These are phyloP conservation scores for Dicyrtomina minuta DNA, from an alignment of 2,888 invertebrate genomes.

Conservation along the genomic window DNA sequence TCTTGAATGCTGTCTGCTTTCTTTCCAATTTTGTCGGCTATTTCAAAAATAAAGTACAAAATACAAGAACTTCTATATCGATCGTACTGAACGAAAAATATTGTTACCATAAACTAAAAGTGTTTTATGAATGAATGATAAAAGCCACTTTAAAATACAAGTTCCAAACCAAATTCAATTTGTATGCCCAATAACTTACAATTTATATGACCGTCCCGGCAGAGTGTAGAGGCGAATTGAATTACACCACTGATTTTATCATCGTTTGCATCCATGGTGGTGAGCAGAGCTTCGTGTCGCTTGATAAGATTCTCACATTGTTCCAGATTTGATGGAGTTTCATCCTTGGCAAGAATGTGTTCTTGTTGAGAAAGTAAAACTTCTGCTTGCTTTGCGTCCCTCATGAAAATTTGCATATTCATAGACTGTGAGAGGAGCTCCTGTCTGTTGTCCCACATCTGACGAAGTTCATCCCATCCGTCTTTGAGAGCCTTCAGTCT, in stretches of 20 bases:
- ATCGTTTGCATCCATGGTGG: slow-evolving; percentile 99
- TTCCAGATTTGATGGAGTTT: slow-evolving; percentile 88
- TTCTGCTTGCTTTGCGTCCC: slow-evolving; percentile 96
- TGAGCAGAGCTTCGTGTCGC: slow-evolving; percentile 97
- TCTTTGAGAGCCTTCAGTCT: slow-evolving; percentile 96
- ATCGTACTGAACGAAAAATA: too few species aligned
- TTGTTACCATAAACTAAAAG: too few species aligned
- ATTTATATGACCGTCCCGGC: slow-evolving; percentile 92
- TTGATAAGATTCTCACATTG: slow-evolving; percentile 97
- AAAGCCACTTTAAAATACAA: too few species aligned
- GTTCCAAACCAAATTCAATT: too few species aligned
- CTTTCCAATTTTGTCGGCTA: slow-evolving; percentile 90
- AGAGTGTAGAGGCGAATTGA: slow-evolving; percentile 86
- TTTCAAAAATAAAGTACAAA: too few species aligned
- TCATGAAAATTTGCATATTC: slow-evolving; percentile 90
- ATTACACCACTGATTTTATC: slow-evolving; percentile 97
- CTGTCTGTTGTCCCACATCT: slow-evolving; percentile 98
- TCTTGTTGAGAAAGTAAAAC: slow-evolving; percentile 97
- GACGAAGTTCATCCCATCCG: slow-evolving; percentile 98
- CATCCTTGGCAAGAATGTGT: slow-evolving; percentile 94
- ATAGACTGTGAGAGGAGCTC: slow-evolving; percentile 90
- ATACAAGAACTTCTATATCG: neutral
- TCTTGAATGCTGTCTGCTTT: slow-evolving; percentile 93
- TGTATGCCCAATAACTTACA: too few species aligned
- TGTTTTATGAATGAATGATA: too few species aligned